phyloP scores from a whole-genome alignment of 2,797 vertebrate species.

The Sebastes matsubarae region DNA sequence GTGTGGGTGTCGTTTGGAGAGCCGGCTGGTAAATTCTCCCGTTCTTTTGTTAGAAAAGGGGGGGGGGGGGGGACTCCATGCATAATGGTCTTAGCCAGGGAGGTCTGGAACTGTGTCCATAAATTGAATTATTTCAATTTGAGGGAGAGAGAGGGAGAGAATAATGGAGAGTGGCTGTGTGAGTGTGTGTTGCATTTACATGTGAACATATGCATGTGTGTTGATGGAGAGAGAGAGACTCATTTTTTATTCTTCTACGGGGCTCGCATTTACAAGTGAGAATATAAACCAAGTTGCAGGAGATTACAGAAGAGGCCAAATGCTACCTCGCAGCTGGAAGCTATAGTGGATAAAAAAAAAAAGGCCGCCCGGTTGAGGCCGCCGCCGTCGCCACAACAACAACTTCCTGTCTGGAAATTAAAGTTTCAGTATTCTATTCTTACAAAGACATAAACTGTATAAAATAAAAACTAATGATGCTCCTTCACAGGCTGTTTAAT shows the following conservation, averaged over 20 bases:
- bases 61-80: slow-evolving; percentile 65
- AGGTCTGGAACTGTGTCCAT: slow-evolving; percentile 81
- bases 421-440: slow-evolving; percentile 19
- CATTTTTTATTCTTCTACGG: slow-evolving; percentile 85
- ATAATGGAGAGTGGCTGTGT: slow-evolving; percentile 72
- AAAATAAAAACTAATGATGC: background rate
- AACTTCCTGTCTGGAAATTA: slow-evolving; percentile 33
- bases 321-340: slow-evolving; percentile 65
- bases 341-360: slow-evolving; percentile 45
- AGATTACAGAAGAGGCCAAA: slow-evolving; percentile 87
- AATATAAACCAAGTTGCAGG: slow-evolving; percentile 85
- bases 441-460: background rate
- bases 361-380: slow-evolving; percentile 1
- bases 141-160: slow-evolving; percentile 72
- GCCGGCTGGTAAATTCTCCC: slow-evolving; percentile 82
- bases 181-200: slow-evolving; percentile 74
- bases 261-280: slow-evolving; percentile 88
- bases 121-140: slow-evolving; percentile 85
- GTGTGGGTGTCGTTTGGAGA: slow-evolving; percentile 85
- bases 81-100: slow-evolving; percentile 81
- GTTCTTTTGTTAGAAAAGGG: slow-evolving; percentile 73
- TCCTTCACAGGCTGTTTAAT: background rate
- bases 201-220: slow-evolving; percentile 75
- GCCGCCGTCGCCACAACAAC: background rate
- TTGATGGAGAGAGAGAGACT: slow-evolving; percentile 63